Percentiles rank a stretch among this genome's conserved stretches.
Conservation (phyloP, 2,888 invertebrate genomes). For the Parelbella ahira region DNA sequence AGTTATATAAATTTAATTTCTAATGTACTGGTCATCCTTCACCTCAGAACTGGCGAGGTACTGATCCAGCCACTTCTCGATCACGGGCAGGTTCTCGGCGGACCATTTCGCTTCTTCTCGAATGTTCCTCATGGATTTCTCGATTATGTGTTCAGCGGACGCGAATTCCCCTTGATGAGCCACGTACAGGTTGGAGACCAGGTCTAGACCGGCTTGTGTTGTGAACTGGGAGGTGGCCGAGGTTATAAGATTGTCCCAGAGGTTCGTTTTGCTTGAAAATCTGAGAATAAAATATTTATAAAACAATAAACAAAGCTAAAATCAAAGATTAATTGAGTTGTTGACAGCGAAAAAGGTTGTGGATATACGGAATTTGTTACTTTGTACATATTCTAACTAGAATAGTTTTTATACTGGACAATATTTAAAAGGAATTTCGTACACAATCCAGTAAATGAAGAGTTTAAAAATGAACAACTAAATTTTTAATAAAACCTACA, state of each 20-base stretch:
- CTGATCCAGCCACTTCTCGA: conserved; percentile 85
- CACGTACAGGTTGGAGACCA: conserved; percentile 84
- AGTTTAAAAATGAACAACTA: too few relatives aligned
- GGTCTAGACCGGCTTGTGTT: conserved; percentile 85
- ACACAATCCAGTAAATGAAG: too few relatives aligned
- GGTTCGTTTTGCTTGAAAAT: conserved; percentile 84
- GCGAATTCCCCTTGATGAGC: conserved; percentile 85
- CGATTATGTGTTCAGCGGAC: conserved; percentile 86
- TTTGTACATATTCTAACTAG: too few relatives aligned
- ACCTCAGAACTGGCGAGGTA: conserved; percentile 39
- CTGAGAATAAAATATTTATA: conserved; percentile 50
- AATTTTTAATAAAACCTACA: too few relatives aligned
- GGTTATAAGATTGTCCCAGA: conserved; percentile 88
- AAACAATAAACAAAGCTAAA: too few relatives aligned
- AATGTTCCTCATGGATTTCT: conserved; percentile 86
- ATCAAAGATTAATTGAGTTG: too few relatives aligned
- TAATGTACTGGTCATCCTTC: conserved; percentile 25
- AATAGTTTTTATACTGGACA: too few relatives aligned
- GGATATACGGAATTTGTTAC: too few relatives aligned
- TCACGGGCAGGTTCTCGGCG: conserved; percentile 86
- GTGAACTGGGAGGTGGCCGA: conserved; percentile 88
- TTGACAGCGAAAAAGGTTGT: too few relatives aligned
- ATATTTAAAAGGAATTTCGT: too few relatives aligned
- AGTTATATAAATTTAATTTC: too few relatives aligned
- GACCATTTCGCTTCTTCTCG: conserved; percentile 89